Percentiles rank a stretch among this genome's conserved stretches.
These are phyloP conservation scores for Liopterus haemorrhoidalis DNA, from an alignment of 2,888 invertebrate genomes.

Conservation along the genomic window DNA sequence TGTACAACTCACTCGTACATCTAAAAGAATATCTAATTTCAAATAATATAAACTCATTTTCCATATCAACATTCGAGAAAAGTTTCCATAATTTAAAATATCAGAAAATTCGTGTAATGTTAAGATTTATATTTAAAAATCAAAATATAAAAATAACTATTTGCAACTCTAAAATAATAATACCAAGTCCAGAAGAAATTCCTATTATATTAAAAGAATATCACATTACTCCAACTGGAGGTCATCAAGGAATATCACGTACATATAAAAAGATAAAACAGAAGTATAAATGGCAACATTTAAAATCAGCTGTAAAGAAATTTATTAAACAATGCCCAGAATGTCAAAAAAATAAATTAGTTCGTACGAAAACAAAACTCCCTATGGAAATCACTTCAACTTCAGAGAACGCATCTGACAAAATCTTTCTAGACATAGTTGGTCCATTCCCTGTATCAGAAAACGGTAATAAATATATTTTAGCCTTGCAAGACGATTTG, in stretches of 20 bases:
- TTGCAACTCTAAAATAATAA: conserved; percentile 13
- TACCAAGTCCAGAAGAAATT: conserved; percentile 1
- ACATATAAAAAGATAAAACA: conserved; percentile 24
- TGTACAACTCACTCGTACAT: conserved; percentile 7
- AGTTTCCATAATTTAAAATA: conserved; percentile 7
- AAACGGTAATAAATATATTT: conserved; percentile 33
- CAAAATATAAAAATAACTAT: conserved; percentile 12
- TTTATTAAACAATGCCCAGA: conserved; percentile 28
- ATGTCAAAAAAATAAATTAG: conserved; percentile 33
- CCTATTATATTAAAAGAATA: conserved; percentile 9
- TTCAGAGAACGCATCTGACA: conserved; percentile 29
- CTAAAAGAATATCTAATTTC: conserved; percentile 7
- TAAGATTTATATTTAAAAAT: conserved; percentile 14
- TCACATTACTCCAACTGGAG: conserved; percentile 12
- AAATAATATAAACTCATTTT: conserved; percentile 5
- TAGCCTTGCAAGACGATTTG: conserved; percentile 35
- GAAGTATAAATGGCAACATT: conserved; percentile 29
- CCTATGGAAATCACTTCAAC: conserved; percentile 34
- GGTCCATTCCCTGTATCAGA: conserved; percentile 31
- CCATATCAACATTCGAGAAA: conserved; percentile 4
- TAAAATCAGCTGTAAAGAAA: conserved; percentile 27
- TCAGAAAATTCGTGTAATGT: conserved; percentile 11
- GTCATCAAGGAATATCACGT: conserved; percentile 25
- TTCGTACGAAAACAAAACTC: conserved; percentile 20
- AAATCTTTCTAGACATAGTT: conserved; percentile 33